Percentiles rank a stretch among this genome's conserved stretches.
phyloP scores from a whole-genome alignment of 1,140 invertebrate genomes.

The Drusus annulatus region DNA sequence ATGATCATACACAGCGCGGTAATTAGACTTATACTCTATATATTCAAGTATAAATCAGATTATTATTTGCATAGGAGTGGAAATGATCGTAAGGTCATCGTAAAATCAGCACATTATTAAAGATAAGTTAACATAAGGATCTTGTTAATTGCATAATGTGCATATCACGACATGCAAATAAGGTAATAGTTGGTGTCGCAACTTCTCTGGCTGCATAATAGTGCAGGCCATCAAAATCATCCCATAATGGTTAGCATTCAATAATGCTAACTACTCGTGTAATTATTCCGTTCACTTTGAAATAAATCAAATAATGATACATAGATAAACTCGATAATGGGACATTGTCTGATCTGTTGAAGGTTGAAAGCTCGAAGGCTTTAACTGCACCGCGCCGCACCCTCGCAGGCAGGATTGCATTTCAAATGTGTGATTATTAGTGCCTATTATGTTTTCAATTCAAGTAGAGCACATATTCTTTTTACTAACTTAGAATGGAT shows the following conservation, averaged over 20 bases:
- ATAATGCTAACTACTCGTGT: conserved; percentile 4
- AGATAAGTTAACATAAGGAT: not conserved
- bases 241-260: conserved; percentile 7
- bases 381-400: not conserved
- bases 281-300: conserved; percentile 15
- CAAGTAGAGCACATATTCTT: not conserved
- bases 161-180: conserved; percentile 5
- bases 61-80: not conserved
- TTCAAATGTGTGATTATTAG: not conserved
- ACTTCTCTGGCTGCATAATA: not conserved
- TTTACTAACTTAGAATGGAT: no score
- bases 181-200: not conserved
- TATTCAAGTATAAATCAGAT: not conserved
- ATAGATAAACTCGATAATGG: conserved; percentile 12
- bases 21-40: not conserved
- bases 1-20: no score
- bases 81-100: not conserved
- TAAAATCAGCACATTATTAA: not conserved
- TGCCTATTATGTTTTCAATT: not conserved
- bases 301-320: conserved; percentile 13
- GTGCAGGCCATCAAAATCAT: not conserved
- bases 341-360: conserved; percentile 17
- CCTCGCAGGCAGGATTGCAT: not conserved
- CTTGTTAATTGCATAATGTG: conserved; percentile 8
- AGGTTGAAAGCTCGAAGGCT: not conserved